A percentile compares a stretch with the other conserved stretches of the same genome.
Conservation (phyloP, 2,797 vertebrate species). For the Silurus lanzhouensis region DNA sequence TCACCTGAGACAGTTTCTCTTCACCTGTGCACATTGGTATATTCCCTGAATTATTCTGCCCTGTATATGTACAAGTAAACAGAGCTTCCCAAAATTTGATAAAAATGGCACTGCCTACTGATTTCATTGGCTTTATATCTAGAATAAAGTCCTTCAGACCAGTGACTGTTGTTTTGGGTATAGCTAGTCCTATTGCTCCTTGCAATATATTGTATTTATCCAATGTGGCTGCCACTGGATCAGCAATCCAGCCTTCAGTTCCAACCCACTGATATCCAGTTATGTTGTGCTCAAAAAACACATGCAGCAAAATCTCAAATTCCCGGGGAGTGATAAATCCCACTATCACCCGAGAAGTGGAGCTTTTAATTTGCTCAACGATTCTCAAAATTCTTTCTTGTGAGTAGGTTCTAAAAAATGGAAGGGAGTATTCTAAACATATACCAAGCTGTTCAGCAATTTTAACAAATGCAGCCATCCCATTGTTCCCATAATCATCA, state of each 20-base stretch:
- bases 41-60: background rate
- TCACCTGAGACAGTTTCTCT: constrained; percentile 12
- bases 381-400: background rate
- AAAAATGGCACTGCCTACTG: constrained; percentile 1
- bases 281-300: constrained; percentile 65
- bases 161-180: constrained; percentile 45
- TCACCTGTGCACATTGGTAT: constrained; percentile 15
- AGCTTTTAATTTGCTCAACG: constrained; percentile 33
- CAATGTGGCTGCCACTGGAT: constrained; percentile 37
- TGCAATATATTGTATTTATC: constrained; percentile 51
- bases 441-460: background rate
- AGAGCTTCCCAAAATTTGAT: constrained; percentile 27
- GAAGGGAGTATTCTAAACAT: constrained; percentile 10
- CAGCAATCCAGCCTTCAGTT: constrained; percentile 74
- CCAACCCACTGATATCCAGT: constrained; percentile 72
- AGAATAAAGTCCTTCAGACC: constrained; percentile 42
- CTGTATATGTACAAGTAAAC: constrained; percentile 14
- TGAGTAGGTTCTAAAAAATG: constrained; percentile 1
- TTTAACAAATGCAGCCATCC: constrained; percentile 3
- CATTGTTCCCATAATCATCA: constrained; percentile 6
- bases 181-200: constrained; percentile 71
- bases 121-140: constrained; percentile 29
- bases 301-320: constrained; percentile 67
- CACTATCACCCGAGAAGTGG: constrained; percentile 59
- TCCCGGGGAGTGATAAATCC: constrained; percentile 57